A percentile compares a stretch with the other conserved stretches of the same genome.
Evolutionary conservation across 2,797 vertebrate species (phyloP).

Genomic region (Phrynocephalus vlangalii): DNA sequence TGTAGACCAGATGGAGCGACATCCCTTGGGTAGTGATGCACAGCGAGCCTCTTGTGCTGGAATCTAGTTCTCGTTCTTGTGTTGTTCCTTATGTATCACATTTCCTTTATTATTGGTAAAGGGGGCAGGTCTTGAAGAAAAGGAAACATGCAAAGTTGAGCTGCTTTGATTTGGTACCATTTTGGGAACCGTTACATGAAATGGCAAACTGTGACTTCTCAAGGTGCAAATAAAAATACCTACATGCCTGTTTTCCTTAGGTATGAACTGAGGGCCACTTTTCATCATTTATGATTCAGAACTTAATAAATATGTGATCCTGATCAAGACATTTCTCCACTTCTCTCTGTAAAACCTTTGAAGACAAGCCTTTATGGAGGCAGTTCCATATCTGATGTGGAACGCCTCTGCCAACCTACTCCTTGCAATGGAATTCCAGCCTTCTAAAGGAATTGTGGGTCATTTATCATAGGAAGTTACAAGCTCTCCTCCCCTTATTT

Average conservation of each 20-base stretch:
- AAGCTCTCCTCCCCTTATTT: background rate
- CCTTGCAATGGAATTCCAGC: background rate
- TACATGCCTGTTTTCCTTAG: conserved; percentile 36
- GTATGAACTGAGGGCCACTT: conserved; percentile 54
- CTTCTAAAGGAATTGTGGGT: background rate
- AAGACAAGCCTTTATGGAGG: conserved; percentile 76
- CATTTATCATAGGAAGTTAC: background rate
- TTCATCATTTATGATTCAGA: conserved; percentile 62
- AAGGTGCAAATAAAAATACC: background rate
- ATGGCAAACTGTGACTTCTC: background rate
- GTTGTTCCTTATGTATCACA: background rate
- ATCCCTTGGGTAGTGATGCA: background rate
- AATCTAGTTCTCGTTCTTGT: conserved; percentile 21
- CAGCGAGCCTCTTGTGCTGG: background rate
- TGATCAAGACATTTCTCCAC: conserved; percentile 54
- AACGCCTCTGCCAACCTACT: conserved; percentile 27
- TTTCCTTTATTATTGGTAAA: background rate
- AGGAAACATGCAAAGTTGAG: conserved; percentile 19
- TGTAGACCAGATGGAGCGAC: background rate
- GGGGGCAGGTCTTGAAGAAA: background rate
- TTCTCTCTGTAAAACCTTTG: conserved; percentile 60
- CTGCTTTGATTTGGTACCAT: conserved; percentile 45
- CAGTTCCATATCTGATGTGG: conserved; percentile 78
- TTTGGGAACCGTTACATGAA: conserved; percentile 49
- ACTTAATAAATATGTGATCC: conserved; percentile 71